Evolutionary conservation across 1,140 invertebrate species (phyloP), one percentile per base, ranked within the genome.

Genomic region (Neoseiulus cucumeris): DNA sequence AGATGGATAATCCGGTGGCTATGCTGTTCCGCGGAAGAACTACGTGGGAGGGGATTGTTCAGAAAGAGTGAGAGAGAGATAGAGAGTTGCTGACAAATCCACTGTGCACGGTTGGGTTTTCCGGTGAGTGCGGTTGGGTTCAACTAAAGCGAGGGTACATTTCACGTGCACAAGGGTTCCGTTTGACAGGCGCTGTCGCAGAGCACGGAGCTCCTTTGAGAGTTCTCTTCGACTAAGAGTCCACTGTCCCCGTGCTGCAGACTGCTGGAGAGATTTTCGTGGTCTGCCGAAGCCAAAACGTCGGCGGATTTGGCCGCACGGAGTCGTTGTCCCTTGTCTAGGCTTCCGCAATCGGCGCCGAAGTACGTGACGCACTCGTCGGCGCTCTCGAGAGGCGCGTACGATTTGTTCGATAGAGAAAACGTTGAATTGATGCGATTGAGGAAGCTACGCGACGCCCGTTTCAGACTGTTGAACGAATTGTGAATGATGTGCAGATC

Each of bases 151-250:
- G 9, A 9, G 33, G 33, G 9, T 39, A 39, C 33, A 39, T 59
- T 25, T 25, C 22, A 59, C 51, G 51, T 59, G 51, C 51, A 59
- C 51, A 59, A 33, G 22, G 51, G 51, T 59, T 59, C 51, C 1
- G 51, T 59, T 33, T 59, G 51, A 20, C 51, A 59, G 51, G 51
- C 51, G 51, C 51, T 59, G 51, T 59, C 51, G 22, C 51, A 59
- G 51, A 59, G 51, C 51, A 59, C 51, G 51, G 51, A 59, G 51
- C 51, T 59, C 51, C 51, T 59, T 20, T 59, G 51, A 17, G 51
- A 59, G 51, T 59, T 59, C 22, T 59, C 51, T 25, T 59, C 51
- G 22, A 59, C 51, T 14, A 59, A 33, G 51, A 59, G 51, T 17
- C 51, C 51, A 59, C 51, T 59, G 51, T 59, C 51, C 22, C 51